A percentile compares a stretch with the other conserved stretches of the same genome.
These are phyloP conservation scores for Pelmatolapia mariae DNA, from an alignment of 2,113 vertebrate species.

Conservation along the genomic window DNA sequence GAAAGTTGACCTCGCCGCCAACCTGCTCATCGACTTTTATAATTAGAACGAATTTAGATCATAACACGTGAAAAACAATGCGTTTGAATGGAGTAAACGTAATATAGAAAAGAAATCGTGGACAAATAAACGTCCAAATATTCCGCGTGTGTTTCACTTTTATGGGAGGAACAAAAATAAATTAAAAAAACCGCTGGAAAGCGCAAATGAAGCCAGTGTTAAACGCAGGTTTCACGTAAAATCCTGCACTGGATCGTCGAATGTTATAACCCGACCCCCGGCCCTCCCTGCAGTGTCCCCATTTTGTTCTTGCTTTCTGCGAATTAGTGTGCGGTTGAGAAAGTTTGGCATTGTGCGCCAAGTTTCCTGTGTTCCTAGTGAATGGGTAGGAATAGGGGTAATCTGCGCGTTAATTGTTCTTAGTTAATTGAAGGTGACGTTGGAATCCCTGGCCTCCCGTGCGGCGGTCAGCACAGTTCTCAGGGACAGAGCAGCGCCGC, in stretches of 20 bases:
- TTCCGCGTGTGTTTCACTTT: not conserved
- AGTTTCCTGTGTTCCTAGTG: constrained; percentile 56
- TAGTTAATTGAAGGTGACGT: constrained; percentile 91
- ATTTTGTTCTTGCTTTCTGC: constrained; percentile 67
- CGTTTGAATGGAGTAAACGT: not conserved
- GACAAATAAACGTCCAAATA: not conserved
- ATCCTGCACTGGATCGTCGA: not conserved
- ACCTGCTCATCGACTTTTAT: constrained; percentile 13
- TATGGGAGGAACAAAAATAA: rapidly evolving
- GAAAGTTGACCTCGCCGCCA: constrained; percentile 29
- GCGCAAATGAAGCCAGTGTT: not conserved
- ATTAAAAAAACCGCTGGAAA: not conserved
- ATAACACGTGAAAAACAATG: not conserved
- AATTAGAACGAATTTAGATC: constrained; percentile 11
- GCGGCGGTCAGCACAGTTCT: constrained; percentile 60
- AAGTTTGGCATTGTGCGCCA: constrained; percentile 71
- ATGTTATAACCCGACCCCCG: constrained; percentile 20
- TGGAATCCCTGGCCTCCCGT: constrained; percentile 80
- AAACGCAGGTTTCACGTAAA: constrained; percentile 6
- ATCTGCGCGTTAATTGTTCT: constrained; percentile 87
- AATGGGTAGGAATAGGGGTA: constrained; percentile 71
- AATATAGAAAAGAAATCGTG: not conserved
- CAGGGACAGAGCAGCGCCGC: constrained; percentile 12
- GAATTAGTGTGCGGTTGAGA: constrained; percentile 65
- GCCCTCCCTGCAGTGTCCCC: constrained; percentile 50